A percentile compares a stretch with the other conserved stretches of the same genome.
Conservation (phyloP, 2,113 vertebrate genomes). For the Nanorana parkeri region DNA sequence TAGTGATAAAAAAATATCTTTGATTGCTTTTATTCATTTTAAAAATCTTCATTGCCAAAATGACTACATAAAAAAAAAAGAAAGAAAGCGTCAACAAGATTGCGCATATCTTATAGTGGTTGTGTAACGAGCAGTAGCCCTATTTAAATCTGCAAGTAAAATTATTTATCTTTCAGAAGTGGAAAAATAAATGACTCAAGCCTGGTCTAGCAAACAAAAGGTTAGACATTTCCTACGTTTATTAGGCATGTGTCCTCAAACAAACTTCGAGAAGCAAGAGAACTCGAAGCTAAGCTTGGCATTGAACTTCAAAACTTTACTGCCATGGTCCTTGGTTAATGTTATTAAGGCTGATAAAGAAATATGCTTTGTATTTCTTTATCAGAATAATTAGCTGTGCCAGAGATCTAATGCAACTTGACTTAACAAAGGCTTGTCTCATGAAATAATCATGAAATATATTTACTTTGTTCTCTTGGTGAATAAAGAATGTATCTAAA, state of each 20-base stretch:
- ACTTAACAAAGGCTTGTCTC: conserved; percentile 34
- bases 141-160: not conserved
- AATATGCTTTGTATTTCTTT: conserved; percentile 49
- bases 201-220: conserved; percentile 3
- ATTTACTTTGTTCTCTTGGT: conserved; percentile 28
- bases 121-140: conserved; percentile 1
- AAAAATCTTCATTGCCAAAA: not conserved
- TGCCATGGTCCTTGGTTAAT: conserved; percentile 38
- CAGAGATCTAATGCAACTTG: conserved; percentile 30
- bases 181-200: conserved; percentile 33
- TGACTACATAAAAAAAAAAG: not conserved
- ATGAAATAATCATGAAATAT: conserved; percentile 40
- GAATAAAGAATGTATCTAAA: conserved; percentile 12
- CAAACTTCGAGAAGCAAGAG: conserved; percentile 21
- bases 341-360: conserved; percentile 48
- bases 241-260: conserved; percentile 42
- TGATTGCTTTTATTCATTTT: not conserved
- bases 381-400: conserved; percentile 53
- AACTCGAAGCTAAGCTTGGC: conserved; percentile 32
- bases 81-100: not conserved
- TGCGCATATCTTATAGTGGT: not conserved
- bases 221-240: not conserved
- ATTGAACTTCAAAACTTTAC: conserved; percentile 4
- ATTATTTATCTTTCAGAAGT: conserved; percentile 21
- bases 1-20: not conserved